A percentile compares a stretch with the other conserved stretches of the same genome.
Evolutionary conservation across 2,113 vertebrate genomes (phyloP).

Genomic region (Trichomycterus rosablanca): DNA sequence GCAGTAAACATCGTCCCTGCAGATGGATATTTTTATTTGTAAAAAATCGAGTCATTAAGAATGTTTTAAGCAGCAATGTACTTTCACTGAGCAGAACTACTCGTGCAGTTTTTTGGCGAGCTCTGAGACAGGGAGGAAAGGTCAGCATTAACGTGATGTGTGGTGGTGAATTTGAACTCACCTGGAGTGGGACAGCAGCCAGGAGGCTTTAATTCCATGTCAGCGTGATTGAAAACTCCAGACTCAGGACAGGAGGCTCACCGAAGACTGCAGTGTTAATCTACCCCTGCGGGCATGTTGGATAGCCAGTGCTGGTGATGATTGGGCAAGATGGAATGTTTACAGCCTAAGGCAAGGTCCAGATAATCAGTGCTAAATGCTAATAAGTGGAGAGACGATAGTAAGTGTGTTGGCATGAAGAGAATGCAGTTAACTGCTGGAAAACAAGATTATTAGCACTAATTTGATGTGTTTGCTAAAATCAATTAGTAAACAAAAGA

Average conservation of each 20-base stretch:
- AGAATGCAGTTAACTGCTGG: too few relatives aligned
- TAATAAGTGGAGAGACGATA: slow-evolving; percentile 11
- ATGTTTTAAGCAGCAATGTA: background rate
- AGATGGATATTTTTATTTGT: too few relatives aligned
- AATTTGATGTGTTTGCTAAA: too few relatives aligned
- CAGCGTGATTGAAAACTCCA: slow-evolving; percentile 23
- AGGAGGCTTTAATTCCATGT: slow-evolving; percentile 20
- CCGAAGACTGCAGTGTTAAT: slow-evolving; percentile 28
- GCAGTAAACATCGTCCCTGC: too few relatives aligned
- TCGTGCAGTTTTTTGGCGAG: background rate
- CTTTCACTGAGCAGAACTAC: background rate
- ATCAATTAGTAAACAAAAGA: too few relatives aligned
- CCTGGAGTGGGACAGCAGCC: slow-evolving; percentile 1
- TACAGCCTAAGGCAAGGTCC: slow-evolving; percentile 20
- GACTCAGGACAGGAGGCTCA: background rate
- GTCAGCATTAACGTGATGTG: slow-evolving; percentile 20
- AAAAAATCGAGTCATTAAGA: too few relatives aligned
- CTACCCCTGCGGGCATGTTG: slow-evolving; percentile 28
- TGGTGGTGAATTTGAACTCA: slow-evolving; percentile 13
- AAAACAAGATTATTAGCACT: too few relatives aligned
- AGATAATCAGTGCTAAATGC: slow-evolving; percentile 23
- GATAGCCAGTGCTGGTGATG: background rate
- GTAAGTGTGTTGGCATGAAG: background rate
- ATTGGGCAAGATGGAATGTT: slow-evolving; percentile 37
- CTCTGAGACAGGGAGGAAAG: slow-evolving; percentile 13